A percentile compares a stretch with the other conserved stretches of the same genome.
Evolutionary conservation across 2,797 vertebrate species (phyloP).

Genomic region (Hyperoplus lanceolatus): DNA sequence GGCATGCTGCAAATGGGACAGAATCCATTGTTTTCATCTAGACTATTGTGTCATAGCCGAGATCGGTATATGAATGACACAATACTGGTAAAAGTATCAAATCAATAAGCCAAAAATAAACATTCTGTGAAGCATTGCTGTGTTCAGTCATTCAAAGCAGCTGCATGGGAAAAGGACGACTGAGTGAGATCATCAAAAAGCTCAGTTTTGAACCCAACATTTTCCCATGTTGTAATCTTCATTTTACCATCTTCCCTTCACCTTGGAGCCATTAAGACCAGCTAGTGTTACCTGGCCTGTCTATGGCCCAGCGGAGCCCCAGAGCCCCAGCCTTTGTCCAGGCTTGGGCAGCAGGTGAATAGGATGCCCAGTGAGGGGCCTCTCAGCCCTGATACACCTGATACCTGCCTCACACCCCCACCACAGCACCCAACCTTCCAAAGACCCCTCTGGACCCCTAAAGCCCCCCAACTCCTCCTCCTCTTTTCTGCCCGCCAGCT

Average conservation of each 20-base stretch:
- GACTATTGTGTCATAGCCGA: neutral
- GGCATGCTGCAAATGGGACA: neutral
- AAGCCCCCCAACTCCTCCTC: conserved; percentile 47
- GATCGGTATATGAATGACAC: neutral
- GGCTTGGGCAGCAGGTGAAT: conserved; percentile 71
- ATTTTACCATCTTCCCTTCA: conserved; percentile 69
- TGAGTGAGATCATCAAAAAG: conserved; percentile 42
- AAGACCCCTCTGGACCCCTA: conserved; percentile 58
- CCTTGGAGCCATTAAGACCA: conserved; percentile 75
- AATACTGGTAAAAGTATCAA: neutral
- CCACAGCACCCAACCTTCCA: conserved; percentile 43
- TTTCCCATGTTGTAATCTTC: conserved; percentile 74
- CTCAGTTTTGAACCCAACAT: conserved; percentile 47
- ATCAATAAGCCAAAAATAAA: neutral
- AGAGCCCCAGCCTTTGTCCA: conserved; percentile 72
- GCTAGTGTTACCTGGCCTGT: conserved; percentile 77
- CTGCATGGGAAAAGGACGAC: conserved; percentile 37
- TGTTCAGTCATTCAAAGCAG: neutral
- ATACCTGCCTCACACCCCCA: conserved; percentile 70
- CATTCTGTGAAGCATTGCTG: neutral
- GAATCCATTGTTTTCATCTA: neutral
- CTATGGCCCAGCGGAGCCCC: conserved; percentile 62
- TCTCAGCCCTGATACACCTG: conserved; percentile 76
- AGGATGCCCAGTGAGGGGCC: conserved; percentile 75
- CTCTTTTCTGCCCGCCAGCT: conserved; percentile 68